phyloP scores from a whole-genome alignment of 2,797 vertebrate species.

The Schizopygopsis malacanthus region DNA sequence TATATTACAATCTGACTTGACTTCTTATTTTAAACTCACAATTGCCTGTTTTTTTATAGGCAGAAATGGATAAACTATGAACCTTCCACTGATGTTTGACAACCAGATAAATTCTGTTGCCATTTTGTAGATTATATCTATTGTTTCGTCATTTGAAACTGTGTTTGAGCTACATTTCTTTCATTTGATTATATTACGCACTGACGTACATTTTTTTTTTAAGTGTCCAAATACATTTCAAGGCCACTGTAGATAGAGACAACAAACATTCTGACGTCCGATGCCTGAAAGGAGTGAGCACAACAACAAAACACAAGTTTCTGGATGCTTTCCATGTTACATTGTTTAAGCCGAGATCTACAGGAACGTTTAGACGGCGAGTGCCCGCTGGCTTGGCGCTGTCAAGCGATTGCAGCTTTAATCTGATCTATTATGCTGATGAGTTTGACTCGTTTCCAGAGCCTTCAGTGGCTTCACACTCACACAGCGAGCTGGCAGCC shows the following conservation, averaged over 20 bases:
- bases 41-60: not conserved
- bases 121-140: not conserved
- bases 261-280: conserved; percentile 33
- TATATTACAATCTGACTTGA: not conserved
- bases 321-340: conserved; percentile 44
- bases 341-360: conserved; percentile 50
- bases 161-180: not conserved
- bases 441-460: conserved; percentile 73
- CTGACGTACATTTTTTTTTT: not conserved
- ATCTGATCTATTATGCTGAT: conserved; percentile 77
- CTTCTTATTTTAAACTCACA: not conserved
- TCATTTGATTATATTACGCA: not conserved
- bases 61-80: not conserved
- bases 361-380: conserved; percentile 51
- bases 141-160: not conserved
- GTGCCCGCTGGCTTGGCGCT: conserved; percentile 55
- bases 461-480: conserved; percentile 57
- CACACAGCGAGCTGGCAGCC: conserved; percentile 52
- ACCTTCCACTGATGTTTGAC: not conserved
- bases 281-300: conserved; percentile 19
- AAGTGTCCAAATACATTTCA: conserved; percentile 26
- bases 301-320: not conserved
- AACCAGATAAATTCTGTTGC: not conserved
- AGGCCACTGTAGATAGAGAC: not conserved
- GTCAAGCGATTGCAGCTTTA: conserved; percentile 71